Percentiles rank a stretch among this genome's conserved stretches.
Evolutionary conservation across 1,140 invertebrate species (phyloP).

Genomic region (Dolichoris vasculosae): DNA sequence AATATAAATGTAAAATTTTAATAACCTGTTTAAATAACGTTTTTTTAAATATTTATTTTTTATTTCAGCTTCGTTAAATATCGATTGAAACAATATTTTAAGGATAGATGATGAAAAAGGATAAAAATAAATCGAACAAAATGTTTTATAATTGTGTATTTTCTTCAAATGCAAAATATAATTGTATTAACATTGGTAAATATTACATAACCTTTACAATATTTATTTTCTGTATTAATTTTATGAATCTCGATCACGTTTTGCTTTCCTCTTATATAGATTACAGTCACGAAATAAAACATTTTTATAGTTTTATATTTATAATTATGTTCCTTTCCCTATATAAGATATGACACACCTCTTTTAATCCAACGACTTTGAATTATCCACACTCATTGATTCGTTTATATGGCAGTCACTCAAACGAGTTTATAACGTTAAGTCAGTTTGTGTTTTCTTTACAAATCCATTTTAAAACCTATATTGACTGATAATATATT

Average conservation of each 20-base stretch:
- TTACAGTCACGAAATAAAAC: slow-evolving; percentile 5
- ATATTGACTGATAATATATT: slow-evolving; percentile 10
- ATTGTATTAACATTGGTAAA: slow-evolving; percentile 51
- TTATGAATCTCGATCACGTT: slow-evolving; percentile 11
- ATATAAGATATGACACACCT: not conserved
- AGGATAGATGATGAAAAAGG: not conserved
- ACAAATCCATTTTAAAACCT: slow-evolving; percentile 30
- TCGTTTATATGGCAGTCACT: slow-evolving; percentile 49
- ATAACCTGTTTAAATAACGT: no score
- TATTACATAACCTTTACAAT: slow-evolving; percentile 48
- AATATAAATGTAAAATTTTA: no score
- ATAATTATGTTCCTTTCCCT: not conserved
- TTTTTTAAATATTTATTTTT: not conserved
- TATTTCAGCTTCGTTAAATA: not conserved
- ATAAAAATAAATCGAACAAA: not conserved
- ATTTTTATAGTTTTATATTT: slow-evolving; percentile 8
- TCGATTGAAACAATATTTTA: not conserved
- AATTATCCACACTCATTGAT: slow-evolving; percentile 44
- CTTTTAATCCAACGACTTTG: slow-evolving; percentile 21
- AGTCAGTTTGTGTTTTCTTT: slow-evolving; percentile 24
- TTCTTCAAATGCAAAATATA: slow-evolving; percentile 53
- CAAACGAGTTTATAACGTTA: slow-evolving; percentile 23
- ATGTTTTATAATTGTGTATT: slow-evolving; percentile 51
- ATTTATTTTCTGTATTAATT: slow-evolving; percentile 39
- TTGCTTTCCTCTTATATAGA: not conserved